A percentile compares a stretch with the other conserved stretches of the same genome.
Evolutionary conservation across 1,140 invertebrate species (phyloP).

Genomic region (Plutomurus gul): DNA sequence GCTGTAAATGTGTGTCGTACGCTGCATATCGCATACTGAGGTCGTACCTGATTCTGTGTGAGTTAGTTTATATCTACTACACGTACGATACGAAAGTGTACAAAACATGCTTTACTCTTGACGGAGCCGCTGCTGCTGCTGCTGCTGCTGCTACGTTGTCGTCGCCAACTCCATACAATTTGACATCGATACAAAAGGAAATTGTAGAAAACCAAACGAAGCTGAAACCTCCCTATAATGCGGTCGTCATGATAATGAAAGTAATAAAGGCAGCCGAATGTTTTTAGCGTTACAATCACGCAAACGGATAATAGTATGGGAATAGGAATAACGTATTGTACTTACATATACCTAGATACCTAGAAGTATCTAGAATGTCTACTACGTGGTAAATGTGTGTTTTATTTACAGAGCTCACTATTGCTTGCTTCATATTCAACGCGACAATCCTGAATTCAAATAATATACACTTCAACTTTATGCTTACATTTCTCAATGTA

Average conservation of each 20-base stretch:
- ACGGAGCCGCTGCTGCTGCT: not conserved
- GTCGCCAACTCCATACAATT: not conserved
- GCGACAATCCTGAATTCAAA: not conserved
- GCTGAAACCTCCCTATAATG: conserved; percentile 1
- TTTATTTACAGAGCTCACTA: not conserved
- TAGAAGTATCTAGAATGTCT: not conserved
- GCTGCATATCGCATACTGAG: not conserved
- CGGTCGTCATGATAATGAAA: conserved; percentile 35
- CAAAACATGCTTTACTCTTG: too few species aligned
- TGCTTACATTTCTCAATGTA: not conserved
- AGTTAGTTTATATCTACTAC: too few species aligned
- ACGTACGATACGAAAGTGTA: too few species aligned
- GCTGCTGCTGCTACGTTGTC: not conserved
- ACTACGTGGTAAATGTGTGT: not conserved
- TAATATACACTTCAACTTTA: not conserved
- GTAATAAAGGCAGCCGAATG: conserved; percentile 33
- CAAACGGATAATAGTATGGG: conserved; percentile 25
- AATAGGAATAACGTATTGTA: too few species aligned
- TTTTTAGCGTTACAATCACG: conserved; percentile 43
- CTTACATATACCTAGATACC: not conserved
- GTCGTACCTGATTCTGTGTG: not conserved
- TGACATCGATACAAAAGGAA: conserved; percentile 22
- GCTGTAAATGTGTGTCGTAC: not conserved
- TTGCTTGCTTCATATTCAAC: not conserved
- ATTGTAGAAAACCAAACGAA: conserved; percentile 11